Base-by-base conservation (phyloP, 1,140 invertebrate genomes). In the Polypedilum vanderplanki region DNA sequence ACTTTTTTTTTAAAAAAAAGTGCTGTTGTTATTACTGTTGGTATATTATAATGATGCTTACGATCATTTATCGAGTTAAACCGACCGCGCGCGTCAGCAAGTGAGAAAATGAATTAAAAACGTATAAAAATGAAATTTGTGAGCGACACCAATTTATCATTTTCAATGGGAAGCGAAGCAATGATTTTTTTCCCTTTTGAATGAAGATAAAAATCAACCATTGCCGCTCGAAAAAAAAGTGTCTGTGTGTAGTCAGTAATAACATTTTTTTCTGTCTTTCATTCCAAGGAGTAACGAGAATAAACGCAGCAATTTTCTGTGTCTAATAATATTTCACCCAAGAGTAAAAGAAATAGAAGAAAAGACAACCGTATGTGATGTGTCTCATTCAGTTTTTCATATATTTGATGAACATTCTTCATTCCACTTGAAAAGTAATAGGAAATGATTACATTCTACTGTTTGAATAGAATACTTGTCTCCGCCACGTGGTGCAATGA, bases 101-200 rank as follows among this genome's bases (percentile, higher is more conserved):
- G 20, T 70, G 17, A 20, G 65, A 22, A 57, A 70, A 22, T 18
- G 17, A 67, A 67, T 15, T 67, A 17, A 17, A 67, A n/a, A n/a
- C 17, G 65, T 22, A 70, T 70, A 20, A 3, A 9, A 70, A 70
- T 70, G 65, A 70, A 57, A 57, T 10, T 70, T 22, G 65, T 20
- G 65, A 70, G 65, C 17, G 17, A 22, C 65, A 70, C 65, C 65
- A 70, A 70, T 70, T 70, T 70, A 70, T 70, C 65, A 70, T 70
- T 70, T 57, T 70, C 65, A 70, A 70, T 70, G 65, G 20, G 65
- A 20, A 22, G 20, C n/a, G 17, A 57, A 57, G 12, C 12, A 57
- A 57, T 18, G 65, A 70, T 70, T 20, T 17, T 67, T 70, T 22
- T 33, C 5, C 24, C 5, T 33, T 33, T 5, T 33, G 24, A 7